Evolutionary conservation across 35 echinoderm and acorn worm genomes (phyloP), one percentile per base, ranked within the genome.

Genomic region (Hemicentrotus pulcherrimus): DNA sequence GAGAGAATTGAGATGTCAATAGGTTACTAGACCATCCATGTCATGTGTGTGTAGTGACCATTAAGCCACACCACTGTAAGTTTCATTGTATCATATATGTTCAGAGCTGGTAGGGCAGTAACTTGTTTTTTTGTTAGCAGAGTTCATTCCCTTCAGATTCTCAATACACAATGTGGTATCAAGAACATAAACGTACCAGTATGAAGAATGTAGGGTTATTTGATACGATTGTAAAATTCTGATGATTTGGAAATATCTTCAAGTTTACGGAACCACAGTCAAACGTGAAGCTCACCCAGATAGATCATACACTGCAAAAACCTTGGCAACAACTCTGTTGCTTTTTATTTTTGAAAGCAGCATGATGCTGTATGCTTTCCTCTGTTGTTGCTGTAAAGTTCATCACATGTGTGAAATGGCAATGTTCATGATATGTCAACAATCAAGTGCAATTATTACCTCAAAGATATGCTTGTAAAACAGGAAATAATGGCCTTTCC

Each of bases 391-490:
- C 61, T 70, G 22, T 70, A 24, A 5, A 70, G 61, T 28, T 28
- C 24, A 70, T 24, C 28, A 28, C 61, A 70, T 70, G 16, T 70
- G 61, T 70, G 65, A 78, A 28, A 78, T n/a, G 65, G 65, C 65
- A 78, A 78, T 78, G 22, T 78, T 78, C 28, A 78, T 78, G 28
- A 78, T 78, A n/a, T 78, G 65, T 78, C 65, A 78, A 28, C 65
- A 78, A 24, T 78, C n/a, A 78, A 78, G 65, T 78, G 65, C 65
- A 78, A 78, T 78, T 78, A 78, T 78, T 78, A 78, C 65, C 65
- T 78, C 65, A 78, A 78, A 78, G 65, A 78, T 78, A 78, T 28
- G 65, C 19, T 78, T 78, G 65, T 78, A 8, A 30, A 78, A 78
- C 65, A n/a, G 65, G 65, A 78, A 78, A 78, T 3, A 24, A 28